Conservation (phyloP, 2,113 vertebrate species). For the Falcunculus frontatus region DNA sequence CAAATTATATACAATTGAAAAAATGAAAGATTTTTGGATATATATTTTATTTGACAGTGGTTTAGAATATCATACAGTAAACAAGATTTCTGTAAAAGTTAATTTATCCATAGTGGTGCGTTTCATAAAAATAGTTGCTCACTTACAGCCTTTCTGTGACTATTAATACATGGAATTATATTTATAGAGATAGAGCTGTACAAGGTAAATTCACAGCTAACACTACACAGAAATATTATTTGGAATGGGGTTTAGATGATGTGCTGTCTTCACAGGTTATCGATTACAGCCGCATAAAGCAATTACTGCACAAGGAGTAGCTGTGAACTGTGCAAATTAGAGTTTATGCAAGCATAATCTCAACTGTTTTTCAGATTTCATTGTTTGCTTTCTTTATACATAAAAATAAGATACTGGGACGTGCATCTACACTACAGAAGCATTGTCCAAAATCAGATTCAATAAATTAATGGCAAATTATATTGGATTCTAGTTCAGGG, state of each 20-base stretch:
- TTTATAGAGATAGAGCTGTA: constrained; percentile 98
- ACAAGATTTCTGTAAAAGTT: constrained; percentile 99
- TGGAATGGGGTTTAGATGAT: constrained; percentile 84
- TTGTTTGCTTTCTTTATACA: constrained; percentile 70
- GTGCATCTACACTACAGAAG: constrained; percentile 81
- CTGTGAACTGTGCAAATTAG: constrained; percentile 83
- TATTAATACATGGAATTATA: constrained; percentile 97
- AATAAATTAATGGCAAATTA: constrained; percentile 78
- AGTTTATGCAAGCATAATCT: constrained; percentile 79
- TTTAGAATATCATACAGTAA: constrained; percentile 99
- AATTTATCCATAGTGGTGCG: constrained; percentile 98
- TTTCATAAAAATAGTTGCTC: constrained; percentile 99
- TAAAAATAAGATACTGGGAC: constrained; percentile 76
- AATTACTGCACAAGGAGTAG: constrained; percentile 81
- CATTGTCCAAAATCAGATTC: constrained; percentile 78
- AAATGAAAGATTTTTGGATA: constrained; percentile 83
- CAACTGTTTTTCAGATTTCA: constrained; percentile 56
- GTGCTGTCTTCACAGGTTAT: constrained; percentile 87
- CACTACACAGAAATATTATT: constrained; percentile 96
- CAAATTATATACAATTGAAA: constrained; percentile 61
- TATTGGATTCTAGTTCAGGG: constrained; percentile 72
- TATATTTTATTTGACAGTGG: constrained; percentile 98
- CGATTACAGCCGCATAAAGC: constrained; percentile 87
- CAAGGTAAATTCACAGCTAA: constrained; percentile 96
- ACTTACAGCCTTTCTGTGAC: constrained; percentile 97